Conservation (phyloP, 2,113 vertebrate species). For the Prunella fulvescens region DNA sequence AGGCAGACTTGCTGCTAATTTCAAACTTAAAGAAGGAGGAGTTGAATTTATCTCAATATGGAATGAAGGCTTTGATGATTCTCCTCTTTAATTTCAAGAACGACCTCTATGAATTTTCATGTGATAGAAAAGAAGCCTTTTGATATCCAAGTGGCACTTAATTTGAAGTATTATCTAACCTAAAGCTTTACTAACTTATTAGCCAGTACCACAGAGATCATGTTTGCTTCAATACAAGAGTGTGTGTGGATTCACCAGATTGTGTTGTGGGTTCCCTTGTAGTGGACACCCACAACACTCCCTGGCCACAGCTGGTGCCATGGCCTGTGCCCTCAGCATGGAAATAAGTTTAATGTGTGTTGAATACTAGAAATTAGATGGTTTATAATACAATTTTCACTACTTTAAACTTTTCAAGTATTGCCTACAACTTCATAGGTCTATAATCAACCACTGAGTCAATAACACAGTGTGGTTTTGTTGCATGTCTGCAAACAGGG, state of each 20-base stretch:
- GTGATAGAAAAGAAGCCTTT: neutral
- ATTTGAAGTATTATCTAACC: neutral
- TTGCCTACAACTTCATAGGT: neutral
- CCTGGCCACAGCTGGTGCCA: neutral
- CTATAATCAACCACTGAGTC: neutral
- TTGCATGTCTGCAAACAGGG: neutral
- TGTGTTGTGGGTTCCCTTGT: neutral
- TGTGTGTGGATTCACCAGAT: neutral
- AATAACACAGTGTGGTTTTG: neutral
- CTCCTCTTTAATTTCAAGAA: neutral
- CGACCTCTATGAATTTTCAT: neutral
- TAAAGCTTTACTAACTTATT: neutral
- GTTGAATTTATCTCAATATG: neutral
- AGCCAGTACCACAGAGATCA: neutral
- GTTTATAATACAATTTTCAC: neutral
- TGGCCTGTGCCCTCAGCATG: fast-evolving
- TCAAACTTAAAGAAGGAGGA: neutral
- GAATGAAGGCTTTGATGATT: neutral
- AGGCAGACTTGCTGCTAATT: neutral
- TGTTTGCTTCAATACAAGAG: neutral
- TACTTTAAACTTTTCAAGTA: neutral
- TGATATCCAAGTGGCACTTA: neutral
- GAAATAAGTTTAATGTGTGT: neutral
- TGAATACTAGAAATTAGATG: neutral
- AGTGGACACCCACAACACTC: neutral